phyloP scores from a whole-genome alignment of 2,888 invertebrate genomes.

The Melanostoma mellinum region DNA sequence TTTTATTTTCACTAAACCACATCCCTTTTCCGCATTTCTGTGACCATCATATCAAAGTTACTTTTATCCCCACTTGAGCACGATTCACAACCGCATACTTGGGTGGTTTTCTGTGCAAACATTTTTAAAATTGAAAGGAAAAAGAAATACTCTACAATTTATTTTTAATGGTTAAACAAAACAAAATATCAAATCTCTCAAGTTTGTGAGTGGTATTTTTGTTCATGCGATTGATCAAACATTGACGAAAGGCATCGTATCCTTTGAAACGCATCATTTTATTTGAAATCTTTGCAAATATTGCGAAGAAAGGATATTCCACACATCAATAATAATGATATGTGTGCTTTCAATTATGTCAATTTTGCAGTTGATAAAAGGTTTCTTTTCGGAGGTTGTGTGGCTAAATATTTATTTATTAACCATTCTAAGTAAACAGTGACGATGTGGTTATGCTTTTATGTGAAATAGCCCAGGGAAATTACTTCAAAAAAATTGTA shows the following conservation, averaged over 20 bases:
- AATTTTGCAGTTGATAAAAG: conserved; percentile 46
- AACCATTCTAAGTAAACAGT: conserved; percentile 49
- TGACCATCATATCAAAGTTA: conserved; percentile 50
- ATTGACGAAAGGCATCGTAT: conserved; percentile 49
- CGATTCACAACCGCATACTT: conserved; percentile 36
- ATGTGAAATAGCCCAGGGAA: conserved; percentile 22
- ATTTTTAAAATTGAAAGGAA: conserved; percentile 16
- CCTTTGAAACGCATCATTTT: conserved; percentile 43
- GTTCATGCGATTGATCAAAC: conserved; percentile 60
- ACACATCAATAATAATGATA: conserved; percentile 30
- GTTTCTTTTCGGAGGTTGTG: conserved; percentile 20
- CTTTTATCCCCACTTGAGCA: conserved; percentile 65
- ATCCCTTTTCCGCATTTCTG: conserved; percentile 47
- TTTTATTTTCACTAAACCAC: conserved; percentile 15
- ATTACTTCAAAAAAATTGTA: background rate
- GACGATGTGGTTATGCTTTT: conserved; percentile 29
- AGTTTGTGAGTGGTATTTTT: conserved; percentile 27
- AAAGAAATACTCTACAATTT: conserved; percentile 27
- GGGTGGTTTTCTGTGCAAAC: conserved; percentile 33
- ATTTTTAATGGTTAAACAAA: conserved; percentile 63
- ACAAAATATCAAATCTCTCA: conserved; percentile 19
- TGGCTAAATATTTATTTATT: conserved; percentile 45
- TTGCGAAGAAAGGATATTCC: conserved; percentile 22
- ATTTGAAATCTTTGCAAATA: conserved; percentile 31
- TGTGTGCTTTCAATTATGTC: conserved; percentile 60